Conservation (phyloP, 2,113 vertebrate species). For the Ascaphus truei region DNA sequence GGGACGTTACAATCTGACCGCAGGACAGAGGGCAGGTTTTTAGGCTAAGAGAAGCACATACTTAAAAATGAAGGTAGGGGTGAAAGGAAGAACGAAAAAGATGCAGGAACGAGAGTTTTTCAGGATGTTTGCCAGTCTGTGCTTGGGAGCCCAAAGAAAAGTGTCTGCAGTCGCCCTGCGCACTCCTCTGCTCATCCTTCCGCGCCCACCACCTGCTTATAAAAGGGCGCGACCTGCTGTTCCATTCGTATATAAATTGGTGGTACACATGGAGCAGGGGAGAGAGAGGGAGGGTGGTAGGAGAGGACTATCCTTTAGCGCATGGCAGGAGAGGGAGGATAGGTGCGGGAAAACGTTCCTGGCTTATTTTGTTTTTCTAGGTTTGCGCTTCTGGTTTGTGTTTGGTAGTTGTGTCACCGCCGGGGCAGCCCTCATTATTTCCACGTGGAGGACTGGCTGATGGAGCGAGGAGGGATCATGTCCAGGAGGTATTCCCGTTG, state of each 20-base stretch:
- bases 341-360: slow-evolving; percentile 30
- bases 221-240: slow-evolving; percentile 31
- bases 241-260: not conserved
- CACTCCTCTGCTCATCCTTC: slow-evolving; percentile 13
- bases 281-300: not conserved
- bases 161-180: not conserved
- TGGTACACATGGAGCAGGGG: not conserved
- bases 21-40: not conserved
- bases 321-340: not conserved
- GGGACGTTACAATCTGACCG: not conserved
- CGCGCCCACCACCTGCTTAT: not conserved
- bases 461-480: slow-evolving; percentile 95
- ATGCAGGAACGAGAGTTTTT: slow-evolving; percentile 2
- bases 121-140: not conserved
- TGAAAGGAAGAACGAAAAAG: not conserved
- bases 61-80: slow-evolving; percentile 26
- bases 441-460: slow-evolving; percentile 94
- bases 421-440: slow-evolving; percentile 71
- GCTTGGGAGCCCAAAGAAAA: slow-evolving; percentile 25
- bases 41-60: slow-evolving; percentile 1
- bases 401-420: not conserved
- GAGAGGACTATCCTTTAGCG: not conserved
- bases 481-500: slow-evolving; percentile 96
- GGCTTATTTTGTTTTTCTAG: slow-evolving; percentile 21
- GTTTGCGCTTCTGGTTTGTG: slow-evolving; percentile 23